These are phyloP conservation scores for Pterophyllum scalare DNA, from an alignment of 2,113 vertebrate species.

Conservation along the genomic window DNA sequence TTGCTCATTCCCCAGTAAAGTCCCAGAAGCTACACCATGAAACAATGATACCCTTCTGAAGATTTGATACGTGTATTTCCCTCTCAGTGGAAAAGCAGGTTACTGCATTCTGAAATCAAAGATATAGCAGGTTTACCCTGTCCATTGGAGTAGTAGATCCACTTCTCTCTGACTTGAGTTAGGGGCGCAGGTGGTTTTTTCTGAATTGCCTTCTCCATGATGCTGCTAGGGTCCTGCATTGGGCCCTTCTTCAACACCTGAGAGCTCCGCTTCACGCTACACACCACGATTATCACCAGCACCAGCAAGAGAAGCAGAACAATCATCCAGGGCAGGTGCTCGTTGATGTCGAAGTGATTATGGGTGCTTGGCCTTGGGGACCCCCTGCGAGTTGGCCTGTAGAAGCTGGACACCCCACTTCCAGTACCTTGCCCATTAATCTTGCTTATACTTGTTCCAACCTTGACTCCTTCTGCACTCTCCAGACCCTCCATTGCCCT, in stretches of 20 bases:
- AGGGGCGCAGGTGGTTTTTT: constrained; percentile 84
- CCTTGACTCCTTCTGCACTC: constrained; percentile 60
- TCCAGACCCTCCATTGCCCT: constrained; percentile 72
- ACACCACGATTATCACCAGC: constrained; percentile 93
- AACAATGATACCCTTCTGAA: background rate
- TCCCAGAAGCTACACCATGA: background rate
- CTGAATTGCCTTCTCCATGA: constrained; percentile 92
- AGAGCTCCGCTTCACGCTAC: constrained; percentile 94
- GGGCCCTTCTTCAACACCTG: constrained; percentile 94
- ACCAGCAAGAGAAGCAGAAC: constrained; percentile 93
- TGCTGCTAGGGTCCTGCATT: constrained; percentile 93
- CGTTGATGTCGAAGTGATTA: constrained; percentile 95
- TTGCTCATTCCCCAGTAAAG: background rate
- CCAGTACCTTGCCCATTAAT: constrained; percentile 38
- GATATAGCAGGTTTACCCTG: constrained; percentile 85
- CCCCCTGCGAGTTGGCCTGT: constrained; percentile 86
- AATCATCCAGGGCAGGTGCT: constrained; percentile 98
- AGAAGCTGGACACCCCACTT: constrained; percentile 53
- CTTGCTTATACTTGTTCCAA: constrained; percentile 33
- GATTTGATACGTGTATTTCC: background rate
- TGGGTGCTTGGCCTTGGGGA: constrained; percentile 84
- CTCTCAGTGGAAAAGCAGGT: background rate
- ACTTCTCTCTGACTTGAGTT: constrained; percentile 89
- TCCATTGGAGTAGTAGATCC: constrained; percentile 94
- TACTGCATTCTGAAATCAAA: background rate